Percentiles rank a stretch among this genome's conserved stretches.
Evolutionary conservation across 2,888 invertebrate genomes (phyloP).

Genomic region (Tachina grossa): DNA sequence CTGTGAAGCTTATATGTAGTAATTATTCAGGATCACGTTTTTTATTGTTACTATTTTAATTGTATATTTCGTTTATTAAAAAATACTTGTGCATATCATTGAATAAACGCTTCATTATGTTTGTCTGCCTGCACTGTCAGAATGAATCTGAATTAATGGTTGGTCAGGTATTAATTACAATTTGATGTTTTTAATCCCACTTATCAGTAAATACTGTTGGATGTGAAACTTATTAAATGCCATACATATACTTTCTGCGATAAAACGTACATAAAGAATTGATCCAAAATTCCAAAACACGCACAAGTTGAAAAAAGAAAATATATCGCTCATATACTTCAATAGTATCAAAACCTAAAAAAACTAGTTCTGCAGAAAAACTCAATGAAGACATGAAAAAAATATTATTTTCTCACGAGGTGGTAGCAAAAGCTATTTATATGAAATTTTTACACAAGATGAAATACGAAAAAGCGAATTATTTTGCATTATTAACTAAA

Average conservation of each 20-base stretch:
- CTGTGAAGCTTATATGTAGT: slow-evolving; percentile 4
- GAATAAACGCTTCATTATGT: slow-evolving; percentile 10
- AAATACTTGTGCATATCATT: slow-evolving; percentile 16
- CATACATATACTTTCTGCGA: neutral
- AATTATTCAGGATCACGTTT: slow-evolving; percentile 63
- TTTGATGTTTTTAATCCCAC: slow-evolving; percentile 60
- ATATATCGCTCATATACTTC: too few species aligned
- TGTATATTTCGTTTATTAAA: neutral
- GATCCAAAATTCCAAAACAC: too few species aligned
- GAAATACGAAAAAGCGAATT: too few species aligned
- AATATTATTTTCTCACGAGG: too few species aligned
- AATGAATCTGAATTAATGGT: slow-evolving; percentile 38
- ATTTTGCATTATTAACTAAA: too few species aligned
- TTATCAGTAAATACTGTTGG: slow-evolving; percentile 52
- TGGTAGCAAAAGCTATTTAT: too few species aligned
- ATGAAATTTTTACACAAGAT: too few species aligned
- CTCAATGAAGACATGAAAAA: too few species aligned
- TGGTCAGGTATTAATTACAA: slow-evolving; percentile 43
- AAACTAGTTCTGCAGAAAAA: too few species aligned
- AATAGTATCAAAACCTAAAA: too few species aligned
- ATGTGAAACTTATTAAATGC: slow-evolving; percentile 22
- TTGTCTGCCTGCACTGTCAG: slow-evolving; percentile 13
- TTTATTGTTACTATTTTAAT: slow-evolving; percentile 16
- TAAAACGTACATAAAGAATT: too few species aligned
- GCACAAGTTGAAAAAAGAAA: too few species aligned